Base-by-base conservation (phyloP, 2,113 vertebrate species). In the Anseranas semipalmata region DNA sequence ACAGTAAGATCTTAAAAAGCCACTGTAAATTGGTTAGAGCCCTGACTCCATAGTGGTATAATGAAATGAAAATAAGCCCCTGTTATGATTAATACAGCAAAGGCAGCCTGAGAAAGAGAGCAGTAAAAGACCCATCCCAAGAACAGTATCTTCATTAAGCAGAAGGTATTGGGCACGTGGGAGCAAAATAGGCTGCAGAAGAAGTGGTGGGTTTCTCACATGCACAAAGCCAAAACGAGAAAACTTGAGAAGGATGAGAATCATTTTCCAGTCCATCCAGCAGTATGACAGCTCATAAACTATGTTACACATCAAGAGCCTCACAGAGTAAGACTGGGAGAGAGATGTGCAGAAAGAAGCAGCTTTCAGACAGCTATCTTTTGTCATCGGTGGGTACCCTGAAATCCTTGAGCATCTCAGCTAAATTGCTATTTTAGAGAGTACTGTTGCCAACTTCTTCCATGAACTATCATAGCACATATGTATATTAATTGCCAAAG, bases 401-500 rank as follows among this genome's bases (percentile, higher is more conserved):
- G 85, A 85, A 77, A 53, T 66, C 80, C 35, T 74, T 79, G n/a
- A 90, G 46, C 20, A 67, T 78, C 66, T 91, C 52, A 65, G 46
- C 19, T 80, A 86, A 88, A 60, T 30, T 39, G 17, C 60, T 96
- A 73, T 90, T 95, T 96, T 86, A 84, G 60, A 86, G 12, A 16
- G 30, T 71, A n/a, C 76, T 84, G 53, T 92, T 93, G 70, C 86
- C 70, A 94, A 20, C 68, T 9, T 3, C 60, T 90, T 95, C 63
- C 55, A 50, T 18, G 33, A 93, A 72, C 90, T 90, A 89, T 94
- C 67, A 90, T 73, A 92, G 48, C 95, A 93, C n/a, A 33, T 87
- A 89, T 56, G 60, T 79, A 85, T 87, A 95, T 89, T 96, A 95
- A 85, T 94, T 87, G 35, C 83, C 80, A 85, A 89, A 94, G 48